These are phyloP conservation scores for Dreissena rostriformis DNA, from an alignment of 1,140 invertebrate species.

Conservation along the genomic window DNA sequence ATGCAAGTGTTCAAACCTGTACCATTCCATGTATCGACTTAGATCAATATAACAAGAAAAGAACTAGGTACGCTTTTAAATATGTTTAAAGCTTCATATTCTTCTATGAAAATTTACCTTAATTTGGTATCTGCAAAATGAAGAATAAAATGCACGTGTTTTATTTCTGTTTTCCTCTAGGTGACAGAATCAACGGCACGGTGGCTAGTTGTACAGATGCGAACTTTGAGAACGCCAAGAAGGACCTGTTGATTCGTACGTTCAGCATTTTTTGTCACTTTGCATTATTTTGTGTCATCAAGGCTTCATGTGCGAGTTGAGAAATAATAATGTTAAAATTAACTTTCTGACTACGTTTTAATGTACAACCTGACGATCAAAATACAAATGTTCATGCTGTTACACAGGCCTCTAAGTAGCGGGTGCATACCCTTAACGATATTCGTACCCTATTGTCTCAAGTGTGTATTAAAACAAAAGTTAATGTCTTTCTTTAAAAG, in stretches of 20 bases:
- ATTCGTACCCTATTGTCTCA: too few species aligned
- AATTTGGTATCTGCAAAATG: background rate
- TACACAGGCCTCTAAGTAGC: background rate
- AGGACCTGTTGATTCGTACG: conserved; percentile 60
- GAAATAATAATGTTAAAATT: background rate
- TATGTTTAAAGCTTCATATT: background rate
- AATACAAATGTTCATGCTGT: background rate
- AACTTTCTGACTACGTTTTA: background rate
- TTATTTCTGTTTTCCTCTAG: conserved; percentile 23
- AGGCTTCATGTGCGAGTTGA: background rate
- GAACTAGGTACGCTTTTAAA: background rate
- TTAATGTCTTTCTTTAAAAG: too few species aligned
- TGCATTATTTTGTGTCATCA: background rate
- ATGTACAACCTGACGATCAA: background rate
- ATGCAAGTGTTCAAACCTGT: background rate
- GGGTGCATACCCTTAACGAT: too few species aligned
- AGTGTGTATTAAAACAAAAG: too few species aligned
- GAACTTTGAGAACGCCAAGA: conserved; percentile 37
- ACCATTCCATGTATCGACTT: background rate
- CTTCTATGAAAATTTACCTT: too few species aligned
- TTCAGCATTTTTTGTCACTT: background rate
- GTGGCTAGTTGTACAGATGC: conserved; percentile 14
- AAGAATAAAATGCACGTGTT: background rate
- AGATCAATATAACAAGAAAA: background rate
- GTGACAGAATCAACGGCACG: conserved; percentile 12